A percentile compares a stretch with the other conserved stretches of the same genome.
Conservation (phyloP, 2,888 invertebrate species). For the Melanotus villosus region DNA sequence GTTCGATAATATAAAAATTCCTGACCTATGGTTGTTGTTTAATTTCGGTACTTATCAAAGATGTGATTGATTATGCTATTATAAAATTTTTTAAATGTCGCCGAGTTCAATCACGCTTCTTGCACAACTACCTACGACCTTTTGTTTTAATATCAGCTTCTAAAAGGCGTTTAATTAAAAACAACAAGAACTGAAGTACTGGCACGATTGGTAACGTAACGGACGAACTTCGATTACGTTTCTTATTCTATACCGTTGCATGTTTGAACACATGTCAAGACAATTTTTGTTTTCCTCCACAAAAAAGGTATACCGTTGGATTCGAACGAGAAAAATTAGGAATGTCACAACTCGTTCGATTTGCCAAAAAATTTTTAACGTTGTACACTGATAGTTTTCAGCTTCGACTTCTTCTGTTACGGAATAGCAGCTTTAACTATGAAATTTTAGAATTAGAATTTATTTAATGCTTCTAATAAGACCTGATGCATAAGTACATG, state of each 20-base stretch:
- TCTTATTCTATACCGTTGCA: constrained; percentile 34
- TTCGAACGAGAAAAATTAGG: constrained; percentile 11
- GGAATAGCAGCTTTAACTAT: too few relatives aligned
- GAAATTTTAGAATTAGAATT: too few relatives aligned
- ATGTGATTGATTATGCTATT: constrained; percentile 9
- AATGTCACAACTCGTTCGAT: not conserved
- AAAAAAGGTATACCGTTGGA: not conserved
- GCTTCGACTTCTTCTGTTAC: too few relatives aligned
- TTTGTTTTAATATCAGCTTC: not conserved
- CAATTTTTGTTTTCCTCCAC: not conserved
- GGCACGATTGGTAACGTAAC: constrained; percentile 39
- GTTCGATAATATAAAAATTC: constrained; percentile 30
- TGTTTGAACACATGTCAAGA: not conserved
- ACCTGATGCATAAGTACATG: too few relatives aligned
- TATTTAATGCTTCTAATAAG: too few relatives aligned
- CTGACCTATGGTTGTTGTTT: constrained; percentile 37
- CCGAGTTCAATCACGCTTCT: constrained; percentile 3
- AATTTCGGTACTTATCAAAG: constrained; percentile 11
- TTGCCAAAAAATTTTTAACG: too few relatives aligned
- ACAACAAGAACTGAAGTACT: not conserved
- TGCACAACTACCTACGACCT: constrained; percentile 7
- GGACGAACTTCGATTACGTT: constrained; percentile 49
- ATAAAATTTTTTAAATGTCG: constrained; percentile 2
- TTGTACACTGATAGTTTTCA: too few relatives aligned
- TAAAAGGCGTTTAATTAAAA: constrained; percentile 12